Evolutionary conservation across 2,888 invertebrate species (phyloP), one percentile per base, ranked within the genome.

Genomic region (Acronicta leporina): DNA sequence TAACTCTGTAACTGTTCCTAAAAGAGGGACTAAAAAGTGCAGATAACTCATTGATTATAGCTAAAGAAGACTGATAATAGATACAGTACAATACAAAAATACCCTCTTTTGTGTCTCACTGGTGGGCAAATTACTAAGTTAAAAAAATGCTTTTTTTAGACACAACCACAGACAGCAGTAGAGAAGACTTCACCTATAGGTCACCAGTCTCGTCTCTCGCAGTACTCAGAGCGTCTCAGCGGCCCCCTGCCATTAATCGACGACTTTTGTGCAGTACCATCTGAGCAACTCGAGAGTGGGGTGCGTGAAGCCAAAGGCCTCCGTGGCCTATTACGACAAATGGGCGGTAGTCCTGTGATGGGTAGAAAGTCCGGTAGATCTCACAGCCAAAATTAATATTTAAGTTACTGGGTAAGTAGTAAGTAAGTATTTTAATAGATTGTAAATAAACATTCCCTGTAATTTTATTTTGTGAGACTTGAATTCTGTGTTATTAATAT

Each of bases 211-310:
- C 97, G 81, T 89, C 96, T 87, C 91, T 96, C 89, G 89, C 97
- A 80, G 95, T 96, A 86, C 96, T 92, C 94, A 0, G 94, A 94
- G 59, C 86, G 92, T 0, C 86, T 94, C 10, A 91, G 87, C 66
- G 94, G 97, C 0, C 97, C 97, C 0, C 89, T 96, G 8, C 98
- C 98, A 59, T 95, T 98, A 40, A 96, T 98, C 77, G 98, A 98
- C 87, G 98, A 98, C 89, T 98, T 98, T 92, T 98, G 97, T 84
- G 97, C 97, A 20, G 97, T 98, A 68, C 98, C 98, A 10, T 96
- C 97, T 82, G 98, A 96, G 84, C 96, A 95, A 20, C 83, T 95
- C 5, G 97, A 96, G 62, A 95, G 90, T 74, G 92, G 94, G 0
- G 91, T 95, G 40, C 87, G 95, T 5, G 97, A 97, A 88, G 96